Evolutionary conservation across 2,113 vertebrate genomes (phyloP), one percentile per base, ranked within the genome.

Genomic region (Noturus placidus): DNA sequence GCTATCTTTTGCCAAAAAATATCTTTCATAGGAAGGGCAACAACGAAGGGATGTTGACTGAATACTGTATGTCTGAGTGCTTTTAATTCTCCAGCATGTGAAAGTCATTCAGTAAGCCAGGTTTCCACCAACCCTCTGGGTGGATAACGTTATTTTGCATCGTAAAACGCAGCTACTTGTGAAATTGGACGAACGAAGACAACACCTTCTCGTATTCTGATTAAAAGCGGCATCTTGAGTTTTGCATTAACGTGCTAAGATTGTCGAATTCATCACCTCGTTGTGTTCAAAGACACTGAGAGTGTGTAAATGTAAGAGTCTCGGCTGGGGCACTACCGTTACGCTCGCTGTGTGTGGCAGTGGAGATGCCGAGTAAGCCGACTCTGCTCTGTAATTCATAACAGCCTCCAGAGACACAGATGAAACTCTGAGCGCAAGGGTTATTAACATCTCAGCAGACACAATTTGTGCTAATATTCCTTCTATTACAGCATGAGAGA

Each of bases 301-400:
- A 27, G 30, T 59, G 22, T 86, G 14, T 15, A 70, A 20, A 61
- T 59, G 35, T 54, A 14, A 46, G n/a, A 46, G n/a, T 74, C 33
- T 52, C 56, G 38, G 6, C 46, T 79, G 30, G 27, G 27, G 42
- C 50, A 30, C 46, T 57, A 50, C 17, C 17, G 33, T 90, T 82
- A 82, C 33, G 4, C 33, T 59, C 22, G 4, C 56, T 10, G 13
- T 79, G 70, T 57, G 54, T 38, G 25, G 69, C 50, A 2, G 57
- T 80, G 61, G 22, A 33, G 57, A 20, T 78, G 84, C 84, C 52
- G 38, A 65, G 87, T 67, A 86, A 50, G 42, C 82, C 83, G 86
- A 63, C 52, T 27, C 86, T 80, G 79, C 56, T 81, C 54, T 86
- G 17, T 86, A 83, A 87, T 86, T 87, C 69, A 78, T 72, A 87